These are phyloP conservation scores for Sinella curviseta DNA, from an alignment of 1,140 invertebrate genomes.

Conservation along the genomic window DNA sequence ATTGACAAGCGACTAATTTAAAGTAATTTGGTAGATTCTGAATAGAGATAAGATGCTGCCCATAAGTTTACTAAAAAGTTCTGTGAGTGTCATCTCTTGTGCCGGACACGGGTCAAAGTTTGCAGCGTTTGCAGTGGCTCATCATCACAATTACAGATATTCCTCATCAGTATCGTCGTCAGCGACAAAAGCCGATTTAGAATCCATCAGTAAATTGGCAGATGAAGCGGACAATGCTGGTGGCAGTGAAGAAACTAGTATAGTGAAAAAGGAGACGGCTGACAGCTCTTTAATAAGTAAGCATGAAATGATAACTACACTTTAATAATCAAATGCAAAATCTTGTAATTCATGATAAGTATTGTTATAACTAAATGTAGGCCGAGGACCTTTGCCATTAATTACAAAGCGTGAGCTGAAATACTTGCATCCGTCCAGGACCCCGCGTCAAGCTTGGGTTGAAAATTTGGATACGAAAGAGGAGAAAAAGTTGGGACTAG, in stretches of 20 bases:
- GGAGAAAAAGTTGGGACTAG: conserved; percentile 77
- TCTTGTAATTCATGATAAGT: no score
- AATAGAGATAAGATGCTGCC: no score
- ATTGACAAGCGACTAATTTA: no score
- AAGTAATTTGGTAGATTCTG: no score
- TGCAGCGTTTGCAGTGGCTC: no score
- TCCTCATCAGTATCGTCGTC: neutral
- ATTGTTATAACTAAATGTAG: neutral
- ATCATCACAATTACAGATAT: neutral
- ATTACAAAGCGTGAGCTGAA: conserved; percentile 36
- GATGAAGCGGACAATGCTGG: neutral
- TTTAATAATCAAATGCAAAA: neutral
- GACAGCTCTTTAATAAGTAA: no score
- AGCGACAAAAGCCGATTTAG: neutral
- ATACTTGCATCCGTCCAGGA: conserved; percentile 41
- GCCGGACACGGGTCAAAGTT: no score
- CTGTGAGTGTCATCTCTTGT: no score
- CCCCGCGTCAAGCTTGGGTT: conserved; percentile 82
- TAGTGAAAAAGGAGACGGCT: neutral
- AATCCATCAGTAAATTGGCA: neutral
- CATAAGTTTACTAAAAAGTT: no score
- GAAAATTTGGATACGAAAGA: conserved; percentile 80
- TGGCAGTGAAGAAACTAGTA: neutral
- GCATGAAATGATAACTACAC: no score
- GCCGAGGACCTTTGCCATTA: conserved; percentile 37